Evolutionary conservation across 2,888 invertebrate genomes (phyloP), one percentile per base, ranked within the genome.

Genomic region (Tiphia femorata): DNA sequence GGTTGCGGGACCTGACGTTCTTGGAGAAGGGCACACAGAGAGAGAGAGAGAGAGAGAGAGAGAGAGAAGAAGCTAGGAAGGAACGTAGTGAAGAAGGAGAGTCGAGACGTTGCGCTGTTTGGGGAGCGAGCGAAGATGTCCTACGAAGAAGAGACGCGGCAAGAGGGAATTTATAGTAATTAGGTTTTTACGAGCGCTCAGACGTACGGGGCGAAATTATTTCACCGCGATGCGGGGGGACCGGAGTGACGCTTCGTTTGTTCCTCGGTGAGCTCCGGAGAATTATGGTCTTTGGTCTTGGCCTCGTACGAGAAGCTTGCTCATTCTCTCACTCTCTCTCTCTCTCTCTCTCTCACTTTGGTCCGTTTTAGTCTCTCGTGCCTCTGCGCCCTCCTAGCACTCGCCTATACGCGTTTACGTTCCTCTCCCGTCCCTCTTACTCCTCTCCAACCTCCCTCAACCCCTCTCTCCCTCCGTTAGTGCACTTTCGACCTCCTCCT

Each of bases 401-500:
- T 33, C 33, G 33, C 33, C 33, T 14, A 33, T 14, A 33, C 33
- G 14, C 27, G 6, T 27, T 27, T 10, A 27, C 27, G 6, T 10
- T 27, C 27, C 25, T 44, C 44, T 37, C 17, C 29, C 25, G 6
- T 25, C 49, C 21, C 41, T 12, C n/a, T n/a, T n/a, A n/a, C n/a
- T n/a, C n/a, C n/a, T n/a, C n/a, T n/a, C 30, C 21, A 14, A 25
- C 29, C 25, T 21, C 44, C 25, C 30, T 14, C 30, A 19, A 12
- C 27, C 33, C 17, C 27, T 19, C 20, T 44, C 23, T 8, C 14
- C 16, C n/a, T 27, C 51, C 16, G 19, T 10, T n/a, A 6, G 46
- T 61, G 48, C 52, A 62, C 63, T 57, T 58, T 62, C 56, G 55
- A 58, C 58, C 60, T 25, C 37, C 40, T 35, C 43, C 49, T 52